Evolutionary conservation across 2,797 vertebrate species (phyloP), one percentile per base, ranked within the genome.

Genomic region (Tadarida brasiliensis): DNA sequence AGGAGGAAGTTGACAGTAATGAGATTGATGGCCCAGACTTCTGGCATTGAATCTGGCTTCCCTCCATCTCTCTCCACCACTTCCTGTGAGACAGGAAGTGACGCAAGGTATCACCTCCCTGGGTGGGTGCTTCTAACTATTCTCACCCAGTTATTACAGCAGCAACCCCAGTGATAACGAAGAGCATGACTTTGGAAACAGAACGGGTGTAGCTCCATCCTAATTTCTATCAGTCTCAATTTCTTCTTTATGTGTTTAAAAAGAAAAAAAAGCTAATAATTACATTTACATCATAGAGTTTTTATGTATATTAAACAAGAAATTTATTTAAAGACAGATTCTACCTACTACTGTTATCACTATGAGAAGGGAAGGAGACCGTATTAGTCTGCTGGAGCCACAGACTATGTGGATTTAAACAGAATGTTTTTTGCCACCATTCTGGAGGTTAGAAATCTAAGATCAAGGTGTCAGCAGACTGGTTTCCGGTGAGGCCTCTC

Each of bases 81-180:
- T 94, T 82, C 67, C 96, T 63, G 7, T 35, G 8, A 57, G 11
- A 87, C 10, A 49, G 65, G 70, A 73, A 95, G 59, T 71, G 67
- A 49, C 0, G 0, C 4, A 2, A 22, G 12, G 30, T 61, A 63
- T 47, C 49, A 7, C 26, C 33, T 33, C 15, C 68, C 54, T 63
- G 6, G 24, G 35, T 12, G 39, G 67, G 61, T 74, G 26, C n/a
- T 28, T 68, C 30, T n/a, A 49, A 17, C 51, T 8, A 22, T 5
- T 7, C 20, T 47, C 10, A 30, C 12, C 54, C 11, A 17, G 15
- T 30, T 81, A 8, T 54, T 35, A 35, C 24, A 30, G 35, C 15
- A 20, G 28, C 39, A 65, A 74, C 6, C 24, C 49, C n/a, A 0
- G 3, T 14, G 30, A 39, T 15, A 57, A 87, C 3, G 33, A 24